A percentile compares a stretch with the other conserved stretches of the same genome.
These are phyloP conservation scores for Cebuella pygmaea DNA, from an alignment of 2,797 vertebrate genomes.

Conservation along the genomic window DNA sequence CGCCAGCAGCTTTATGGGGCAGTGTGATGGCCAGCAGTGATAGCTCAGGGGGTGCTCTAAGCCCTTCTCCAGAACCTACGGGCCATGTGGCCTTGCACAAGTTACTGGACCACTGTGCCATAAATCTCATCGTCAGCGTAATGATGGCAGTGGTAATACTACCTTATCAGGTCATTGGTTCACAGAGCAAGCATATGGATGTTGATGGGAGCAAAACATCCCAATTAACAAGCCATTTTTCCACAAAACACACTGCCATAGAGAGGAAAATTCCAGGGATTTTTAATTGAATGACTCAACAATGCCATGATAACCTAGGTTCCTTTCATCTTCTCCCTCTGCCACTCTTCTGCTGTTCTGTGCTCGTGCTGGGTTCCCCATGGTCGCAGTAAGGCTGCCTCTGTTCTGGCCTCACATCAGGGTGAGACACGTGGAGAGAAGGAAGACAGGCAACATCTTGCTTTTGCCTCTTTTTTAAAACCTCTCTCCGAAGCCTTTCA, in stretches of 20 bases:
- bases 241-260: neutral
- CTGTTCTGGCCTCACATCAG: neutral
- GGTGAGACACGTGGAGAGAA: neutral
- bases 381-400: neutral
- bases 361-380: neutral
- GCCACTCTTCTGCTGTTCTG: neutral
- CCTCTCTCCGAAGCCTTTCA: neutral
- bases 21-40: neutral
- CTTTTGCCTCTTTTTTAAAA: neutral
- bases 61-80: neutral
- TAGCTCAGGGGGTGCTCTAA: neutral
- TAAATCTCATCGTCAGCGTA: neutral
- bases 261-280: neutral
- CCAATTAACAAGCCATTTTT: neutral
- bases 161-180: neutral
- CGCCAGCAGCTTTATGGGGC: neutral
- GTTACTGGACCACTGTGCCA: neutral
- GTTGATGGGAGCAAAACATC: neutral
- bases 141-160: neutral
- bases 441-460: neutral
- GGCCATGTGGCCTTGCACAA: neutral
- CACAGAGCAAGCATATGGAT: neutral
- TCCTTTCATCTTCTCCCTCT: neutral
- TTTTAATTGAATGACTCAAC: neutral
- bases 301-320: neutral